Conservation (phyloP, 2,113 vertebrate species). For the Promerops cafer region DNA sequence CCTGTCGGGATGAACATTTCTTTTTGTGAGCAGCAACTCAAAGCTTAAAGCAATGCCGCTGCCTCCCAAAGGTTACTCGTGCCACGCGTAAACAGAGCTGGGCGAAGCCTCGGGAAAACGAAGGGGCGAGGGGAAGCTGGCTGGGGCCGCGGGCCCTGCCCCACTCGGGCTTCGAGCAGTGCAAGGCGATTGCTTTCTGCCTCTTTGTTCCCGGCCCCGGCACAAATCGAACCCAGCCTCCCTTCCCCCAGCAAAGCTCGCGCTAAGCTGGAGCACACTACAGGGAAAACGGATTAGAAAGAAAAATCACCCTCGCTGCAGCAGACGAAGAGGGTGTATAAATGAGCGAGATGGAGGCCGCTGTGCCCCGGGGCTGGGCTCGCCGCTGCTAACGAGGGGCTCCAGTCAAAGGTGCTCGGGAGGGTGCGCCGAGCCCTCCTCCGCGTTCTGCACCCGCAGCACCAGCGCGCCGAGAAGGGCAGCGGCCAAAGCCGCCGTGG, state of each 20-base stretch:
- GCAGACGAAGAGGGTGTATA: not conserved
- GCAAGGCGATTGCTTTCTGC: not conserved
- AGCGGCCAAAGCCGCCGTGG: rapidly evolving
- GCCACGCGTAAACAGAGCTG: not conserved
- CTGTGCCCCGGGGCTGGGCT: not conserved
- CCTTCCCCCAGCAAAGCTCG: conserved; percentile 1
- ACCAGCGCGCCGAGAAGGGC: not conserved
- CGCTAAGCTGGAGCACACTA: not conserved
- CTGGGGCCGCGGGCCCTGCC: not conserved
- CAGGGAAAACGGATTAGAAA: conserved; percentile 2
- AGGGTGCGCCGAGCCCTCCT: rapidly evolving
- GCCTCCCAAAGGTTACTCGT: not conserved
- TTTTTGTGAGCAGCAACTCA: not conserved
- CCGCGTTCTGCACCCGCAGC: not conserved
- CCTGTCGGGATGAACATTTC: not conserved
- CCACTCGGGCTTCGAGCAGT: not conserved
- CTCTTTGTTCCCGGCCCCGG: not conserved
- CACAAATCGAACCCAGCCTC: not conserved
- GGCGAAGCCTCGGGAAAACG: not conserved
- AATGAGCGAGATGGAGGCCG: not conserved
- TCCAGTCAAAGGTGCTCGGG: rapidly evolving
- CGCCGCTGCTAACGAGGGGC: not conserved
- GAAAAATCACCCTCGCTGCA: not conserved
- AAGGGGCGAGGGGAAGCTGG: not conserved
- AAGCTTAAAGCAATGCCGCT: not conserved